A percentile compares a stretch with the other conserved stretches of the same genome.
These are phyloP conservation scores for Pandemis heparana DNA, from an alignment of 2,888 invertebrate genomes.

Conservation along the genomic window DNA sequence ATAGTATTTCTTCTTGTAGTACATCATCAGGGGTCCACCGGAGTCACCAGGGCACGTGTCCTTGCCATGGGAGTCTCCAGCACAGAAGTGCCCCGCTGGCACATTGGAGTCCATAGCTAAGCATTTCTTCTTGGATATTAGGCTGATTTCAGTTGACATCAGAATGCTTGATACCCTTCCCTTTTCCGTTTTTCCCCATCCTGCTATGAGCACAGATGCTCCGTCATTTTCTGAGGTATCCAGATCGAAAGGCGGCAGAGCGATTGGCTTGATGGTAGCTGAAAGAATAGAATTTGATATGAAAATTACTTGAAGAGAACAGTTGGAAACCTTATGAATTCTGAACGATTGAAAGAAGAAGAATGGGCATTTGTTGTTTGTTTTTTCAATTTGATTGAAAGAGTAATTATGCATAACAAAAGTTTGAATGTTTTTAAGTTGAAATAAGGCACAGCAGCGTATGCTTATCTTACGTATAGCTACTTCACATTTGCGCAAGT, in stretches of 20 bases:
- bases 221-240: neutral
- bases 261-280: conserved; percentile 1
- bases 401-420: too few relatives aligned
- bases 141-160: neutral
- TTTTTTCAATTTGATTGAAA: too few relatives aligned
- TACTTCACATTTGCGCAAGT: too few relatives aligned
- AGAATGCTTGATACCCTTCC: neutral
- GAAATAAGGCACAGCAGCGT: too few relatives aligned
- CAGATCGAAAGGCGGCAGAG: conserved; percentile 5
- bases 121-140: neutral
- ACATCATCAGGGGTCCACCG: conserved; percentile 7
- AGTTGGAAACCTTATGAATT: too few relatives aligned
- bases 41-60: conserved; percentile 9
- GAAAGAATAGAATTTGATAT: neutral
- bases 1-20: neutral
- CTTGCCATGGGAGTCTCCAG: neutral
- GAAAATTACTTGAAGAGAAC: too few relatives aligned
- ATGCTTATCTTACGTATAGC: too few relatives aligned
- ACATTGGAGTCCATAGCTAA: neutral
- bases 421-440: too few relatives aligned
- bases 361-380: too few relatives aligned
- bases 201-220: neutral
- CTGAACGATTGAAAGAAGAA: too few relatives aligned
- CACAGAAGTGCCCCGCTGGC: neutral
- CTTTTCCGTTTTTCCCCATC: neutral